Evolutionary conservation across 2,888 invertebrate genomes (phyloP).

Genomic region (Tuberolachnus salignus): DNA sequence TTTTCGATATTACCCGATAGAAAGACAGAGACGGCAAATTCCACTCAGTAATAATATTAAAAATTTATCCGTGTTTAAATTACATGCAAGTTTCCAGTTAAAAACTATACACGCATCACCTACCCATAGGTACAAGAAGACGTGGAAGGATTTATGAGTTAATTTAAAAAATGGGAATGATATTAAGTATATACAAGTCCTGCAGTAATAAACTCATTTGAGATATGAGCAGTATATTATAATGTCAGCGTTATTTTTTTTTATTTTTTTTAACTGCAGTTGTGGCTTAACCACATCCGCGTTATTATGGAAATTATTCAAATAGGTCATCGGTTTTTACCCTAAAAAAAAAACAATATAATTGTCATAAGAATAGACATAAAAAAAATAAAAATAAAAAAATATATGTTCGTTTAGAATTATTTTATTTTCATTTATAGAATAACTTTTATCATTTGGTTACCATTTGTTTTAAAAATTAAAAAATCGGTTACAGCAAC

Average conservation of each 20-base stretch:
- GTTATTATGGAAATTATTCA: slow-evolving; percentile 52
- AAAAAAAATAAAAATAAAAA: slow-evolving; percentile 14
- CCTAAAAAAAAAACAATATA: slow-evolving; percentile 19
- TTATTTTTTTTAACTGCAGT: slow-evolving; percentile 7
- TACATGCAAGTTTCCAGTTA: neutral
- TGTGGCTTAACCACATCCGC: slow-evolving; percentile 47
- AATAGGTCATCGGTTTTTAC: slow-evolving; percentile 47
- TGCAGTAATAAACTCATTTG: slow-evolving; percentile 38
- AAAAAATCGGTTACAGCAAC: neutral
- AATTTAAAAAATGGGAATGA: slow-evolving; percentile 18
- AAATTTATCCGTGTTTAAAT: too few species aligned
- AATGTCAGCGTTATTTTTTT: slow-evolving; percentile 17
- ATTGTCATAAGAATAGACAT: neutral
- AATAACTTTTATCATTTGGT: slow-evolving; percentile 30
- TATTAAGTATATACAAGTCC: slow-evolving; percentile 5
- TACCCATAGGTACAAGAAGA: too few species aligned
- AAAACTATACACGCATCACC: neutral
- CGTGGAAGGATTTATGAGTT: slow-evolving; percentile 46
- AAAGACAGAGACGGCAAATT: too few species aligned
- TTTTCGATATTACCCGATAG: too few species aligned
- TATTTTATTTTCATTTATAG: neutral
- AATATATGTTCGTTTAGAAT: slow-evolving; percentile 21
- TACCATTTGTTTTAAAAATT: slow-evolving; percentile 13
- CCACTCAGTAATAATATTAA: too few species aligned
- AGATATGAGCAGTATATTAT: slow-evolving; percentile 42